Conservation (phyloP, 2,113 vertebrate species). For the Vanacampus margaritifer region DNA sequence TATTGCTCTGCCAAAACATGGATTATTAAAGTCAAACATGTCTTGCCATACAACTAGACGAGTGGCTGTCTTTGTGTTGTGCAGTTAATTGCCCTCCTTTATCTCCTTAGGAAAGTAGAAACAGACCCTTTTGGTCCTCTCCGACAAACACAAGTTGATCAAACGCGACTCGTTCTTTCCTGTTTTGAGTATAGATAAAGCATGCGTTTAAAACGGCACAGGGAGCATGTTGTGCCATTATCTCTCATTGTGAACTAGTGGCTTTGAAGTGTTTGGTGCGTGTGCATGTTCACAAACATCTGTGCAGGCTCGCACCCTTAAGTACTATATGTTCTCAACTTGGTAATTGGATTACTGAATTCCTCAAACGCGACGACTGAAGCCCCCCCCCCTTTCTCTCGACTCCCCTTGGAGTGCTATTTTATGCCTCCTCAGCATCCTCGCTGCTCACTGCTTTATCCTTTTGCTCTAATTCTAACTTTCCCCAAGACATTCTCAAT, state of each 20-base stretch:
- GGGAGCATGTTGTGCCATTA: conserved; percentile 32
- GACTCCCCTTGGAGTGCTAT: conserved; percentile 37
- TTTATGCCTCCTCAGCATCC: conserved; percentile 67
- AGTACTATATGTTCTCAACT: conserved; percentile 58
- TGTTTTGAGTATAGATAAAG: conserved; percentile 26
- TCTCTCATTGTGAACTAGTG: conserved; percentile 32
- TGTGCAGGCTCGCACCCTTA: conserved; percentile 46
- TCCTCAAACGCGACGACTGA: conserved; percentile 54
- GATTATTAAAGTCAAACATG: neutral
- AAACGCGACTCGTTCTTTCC: conserved; percentile 25
- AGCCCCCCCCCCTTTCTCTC: conserved; percentile 14
- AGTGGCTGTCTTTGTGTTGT: conserved; percentile 1
- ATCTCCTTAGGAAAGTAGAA: conserved; percentile 10
- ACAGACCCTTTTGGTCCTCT: conserved; percentile 18
- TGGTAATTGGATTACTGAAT: conserved; percentile 70
- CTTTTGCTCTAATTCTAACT: conserved; percentile 52
- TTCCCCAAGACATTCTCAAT: conserved; percentile 59
- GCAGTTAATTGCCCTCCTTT: neutral
- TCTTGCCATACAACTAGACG: neutral
- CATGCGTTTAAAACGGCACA: conserved; percentile 44
- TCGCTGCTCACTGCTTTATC: conserved; percentile 40
- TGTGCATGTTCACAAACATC: conserved; percentile 41
- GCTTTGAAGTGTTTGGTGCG: conserved; percentile 57
- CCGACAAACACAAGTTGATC: conserved; percentile 16
- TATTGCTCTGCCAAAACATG: neutral